Base-by-base conservation (phyloP, 2,888 invertebrate species). In the Agrochola circellaris region DNA sequence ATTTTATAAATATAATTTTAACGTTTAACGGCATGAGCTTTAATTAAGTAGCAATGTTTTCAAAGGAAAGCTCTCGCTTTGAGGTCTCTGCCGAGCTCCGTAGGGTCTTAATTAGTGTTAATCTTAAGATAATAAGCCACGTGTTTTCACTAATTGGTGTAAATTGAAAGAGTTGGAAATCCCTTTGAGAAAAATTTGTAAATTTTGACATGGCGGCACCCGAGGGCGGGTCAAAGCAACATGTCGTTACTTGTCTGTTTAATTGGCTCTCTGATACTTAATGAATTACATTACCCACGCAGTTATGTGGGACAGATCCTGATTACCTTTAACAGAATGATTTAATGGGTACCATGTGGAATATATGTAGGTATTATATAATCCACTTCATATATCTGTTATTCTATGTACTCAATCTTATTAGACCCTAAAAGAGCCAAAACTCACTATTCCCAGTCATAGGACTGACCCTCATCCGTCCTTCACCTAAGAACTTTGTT, bases 111-210 rank as follows among this genome's bases (percentile, higher is more conserved):
- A 96, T 96, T 95, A 96, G 94, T 93, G 94, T 94, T 94, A 95
- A 95, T 95, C 94, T 95, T 94, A 94, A 93, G 93, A 94, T 95
- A 95, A 95, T 95, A 95, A 95, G 94, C 93, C 92, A 92, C 93
- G 92, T 94, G 92, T 93, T 94, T 93, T 91, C 88, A 92, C 94
- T 96, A 96, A 95, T 95, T 95, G 92, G 91, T 92, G 90, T 92
- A 91, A 92, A 93, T 92, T 93, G 87, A 92, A 93, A 93, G 92
- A 91, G 90, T 86, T 84, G 80, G 82, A 90, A 90, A 89, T 85
- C 68, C 77, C 78, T 86, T 87, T 86, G 76, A 84, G 65, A 74
- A 67, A 84, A 81, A 80, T 84, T 81, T 76, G 34, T 56, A 66
- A 72, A 77, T 77, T 86, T 82, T 82, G 80, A 77, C 58, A 79